phyloP scores from a whole-genome alignment of 1,140 invertebrate species.

The Rhopalosiphum padi region DNA sequence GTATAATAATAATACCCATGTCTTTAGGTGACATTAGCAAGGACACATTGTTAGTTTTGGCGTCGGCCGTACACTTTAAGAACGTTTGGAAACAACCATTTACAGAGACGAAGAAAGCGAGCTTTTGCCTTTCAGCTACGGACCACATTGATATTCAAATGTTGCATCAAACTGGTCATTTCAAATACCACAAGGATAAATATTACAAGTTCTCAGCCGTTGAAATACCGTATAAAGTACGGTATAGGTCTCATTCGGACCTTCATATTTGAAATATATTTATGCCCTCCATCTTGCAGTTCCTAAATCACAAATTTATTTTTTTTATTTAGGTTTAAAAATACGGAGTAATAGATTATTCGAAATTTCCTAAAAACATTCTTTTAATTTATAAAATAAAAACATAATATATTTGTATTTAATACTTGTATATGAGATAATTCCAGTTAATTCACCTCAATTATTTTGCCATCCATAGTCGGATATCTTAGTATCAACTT shows the following conservation, averaged over 20 bases:
- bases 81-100: not conserved
- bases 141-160: not conserved
- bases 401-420: too few relatives aligned
- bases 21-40: not conserved
- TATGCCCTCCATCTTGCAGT: too few relatives aligned
- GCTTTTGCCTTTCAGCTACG: not conserved
- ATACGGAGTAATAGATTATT: too few relatives aligned
- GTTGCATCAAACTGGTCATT: not conserved
- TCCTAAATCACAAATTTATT: too few relatives aligned
- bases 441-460: too few relatives aligned
- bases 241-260: not conserved
- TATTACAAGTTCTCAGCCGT: conserved; percentile 1
- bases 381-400: too few relatives aligned
- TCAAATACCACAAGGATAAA: not conserved
- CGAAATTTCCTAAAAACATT: too few relatives aligned
- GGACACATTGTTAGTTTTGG: not conserved
- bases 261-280: not conserved
- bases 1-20: not conserved
- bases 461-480: too few relatives aligned
- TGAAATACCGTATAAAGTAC: conserved; percentile 10
- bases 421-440: too few relatives aligned
- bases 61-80: conserved; percentile 27
- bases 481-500: too few relatives aligned
- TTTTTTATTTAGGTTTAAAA: too few relatives aligned
- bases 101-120: not conserved